A percentile compares a stretch with the other conserved stretches of the same genome.
These are phyloP conservation scores for Lophura nycthemera DNA, from an alignment of 2,113 vertebrate species.

Conservation along the genomic window DNA sequence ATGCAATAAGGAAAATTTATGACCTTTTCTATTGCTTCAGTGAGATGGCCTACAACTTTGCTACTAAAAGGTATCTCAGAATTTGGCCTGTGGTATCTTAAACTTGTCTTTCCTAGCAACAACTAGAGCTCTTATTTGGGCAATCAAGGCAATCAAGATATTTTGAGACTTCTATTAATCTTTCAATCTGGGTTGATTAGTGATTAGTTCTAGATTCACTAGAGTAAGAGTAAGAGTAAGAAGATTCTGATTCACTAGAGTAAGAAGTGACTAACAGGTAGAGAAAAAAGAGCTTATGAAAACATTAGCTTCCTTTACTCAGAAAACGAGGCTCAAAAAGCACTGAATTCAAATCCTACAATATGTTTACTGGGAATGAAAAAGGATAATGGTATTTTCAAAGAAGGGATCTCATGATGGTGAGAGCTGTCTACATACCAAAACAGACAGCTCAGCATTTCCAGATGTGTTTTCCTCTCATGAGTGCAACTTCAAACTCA, in stretches of 20 bases:
- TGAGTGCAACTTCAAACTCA: not conserved
- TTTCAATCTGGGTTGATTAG: not conserved
- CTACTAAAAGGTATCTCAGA: not conserved
- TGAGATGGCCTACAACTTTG: not conserved
- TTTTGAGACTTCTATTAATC: not conserved
- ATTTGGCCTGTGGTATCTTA: not conserved
- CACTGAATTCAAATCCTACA: not conserved
- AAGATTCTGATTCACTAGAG: not conserved
- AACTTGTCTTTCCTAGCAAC: not conserved
- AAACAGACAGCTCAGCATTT: not conserved
- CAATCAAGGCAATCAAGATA: not conserved
- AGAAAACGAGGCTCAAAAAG: not conserved
- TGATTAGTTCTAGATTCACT: not conserved
- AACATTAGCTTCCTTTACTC: not conserved
- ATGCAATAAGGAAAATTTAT: not conserved
- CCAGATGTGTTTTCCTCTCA: not conserved
- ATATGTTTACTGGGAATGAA: not conserved
- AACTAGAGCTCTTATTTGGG: not conserved
- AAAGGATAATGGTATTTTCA: not conserved
- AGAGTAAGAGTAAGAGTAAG: no score
- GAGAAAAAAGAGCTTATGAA: not conserved
- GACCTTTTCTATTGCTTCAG: slow-evolving; percentile 7
- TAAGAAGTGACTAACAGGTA: not conserved
- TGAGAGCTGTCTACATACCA: not conserved
- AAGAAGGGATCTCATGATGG: not conserved